Base-by-base conservation (phyloP, 2,797 vertebrate species). In the Muraenolepis orangiensis region DNA sequence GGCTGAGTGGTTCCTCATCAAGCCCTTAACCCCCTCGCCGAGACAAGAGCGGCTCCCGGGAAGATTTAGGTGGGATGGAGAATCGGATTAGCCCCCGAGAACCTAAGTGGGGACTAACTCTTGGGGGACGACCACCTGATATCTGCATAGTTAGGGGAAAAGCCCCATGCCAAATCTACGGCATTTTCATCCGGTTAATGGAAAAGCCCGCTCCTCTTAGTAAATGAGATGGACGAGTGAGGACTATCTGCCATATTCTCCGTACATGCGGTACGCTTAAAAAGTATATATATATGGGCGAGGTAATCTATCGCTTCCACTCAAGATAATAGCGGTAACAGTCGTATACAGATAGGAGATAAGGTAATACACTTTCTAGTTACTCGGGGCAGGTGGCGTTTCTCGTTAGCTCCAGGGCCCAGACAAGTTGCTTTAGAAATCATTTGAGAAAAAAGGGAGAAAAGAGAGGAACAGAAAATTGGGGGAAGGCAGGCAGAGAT, bases 401-500 rank as follows among this genome's bases (percentile, higher is more conserved):
- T 92, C 88, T 90, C 84, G 82, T 82, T 86, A 86, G 87, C 90
- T 86, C 91, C 86, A 90, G 89, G 83, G 88, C 87, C 84, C 85
- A 91, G 91, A 92, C 90, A 93, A 85, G 83, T 91, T 92, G 87
- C 91, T 93, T 92, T 91, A 91, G 87, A 81, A 79, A 83, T 80
- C 16, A 51, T 51, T 51, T 51, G 32, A 4, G 46, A 51, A 2
- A 1, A 51, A 51, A 51, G 10, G 0, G 11, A 6, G 2, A 6
- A 20, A 16, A n/a, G 20, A 8, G 20, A 4, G 5, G n/a, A 1
- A 51, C 42, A 18, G 42, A 4, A n/a, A n/a, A 51, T 10, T 34
- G 32, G 32, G 18, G 46, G 46, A 2, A 51, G 46, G 46, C 20
- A 51, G 46, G 11, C 46, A n/a, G 46, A 51, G 14, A 42, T 87